Base-by-base conservation (phyloP, 2,797 vertebrate species). In the Notolepis coatsorum region DNA sequence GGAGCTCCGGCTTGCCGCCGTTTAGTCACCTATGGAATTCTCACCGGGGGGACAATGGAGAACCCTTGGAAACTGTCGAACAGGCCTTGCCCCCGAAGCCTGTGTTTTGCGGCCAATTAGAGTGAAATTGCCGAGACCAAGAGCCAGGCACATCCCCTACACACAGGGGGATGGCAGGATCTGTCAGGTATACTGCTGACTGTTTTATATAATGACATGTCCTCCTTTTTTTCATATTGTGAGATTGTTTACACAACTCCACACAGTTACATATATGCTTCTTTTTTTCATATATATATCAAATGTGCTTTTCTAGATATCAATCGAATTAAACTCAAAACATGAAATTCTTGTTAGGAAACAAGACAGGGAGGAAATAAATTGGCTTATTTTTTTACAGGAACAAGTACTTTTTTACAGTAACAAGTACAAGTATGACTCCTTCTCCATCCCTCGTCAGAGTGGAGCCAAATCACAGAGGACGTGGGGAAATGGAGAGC, bases 71-170 rank as follows among this genome's bases (percentile, higher is more conserved):
- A 75, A 68, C 15, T 72, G 33, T 48, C 61, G 68, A 81, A 68
- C 49, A 51, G 67, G 70, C 69, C 69, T 68, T 43, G 52, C 53
- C 47, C 21, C 51, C 50, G 73, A 79, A 82, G 71, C 60, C 60
- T 71, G 42, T 79, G 71, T 79, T 92, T 87, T 87, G 68, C 61
- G 38, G 65, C 65, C 84, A 91, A 88, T 89, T 90, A 88, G 73
- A 81, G 71, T 47, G 46, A 88, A 89, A 90, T 91, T 87, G 88
- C 59, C 68, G 68, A 61, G 80, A 79, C 67, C 30, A 63, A 61
- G 59, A 70, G 73, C 80, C 68, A 82, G 82, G 73, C 86, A 90
- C 87, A 88, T 62, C 59, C 23, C 28, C 58, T 56, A 18, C 55
- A 61, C 65, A 72, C 56, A 77, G 64, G 51, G 77, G 51, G 61